Evolutionary conservation across 2,797 vertebrate species (phyloP).

Genomic region (Xiphophorus birchmanni): DNA sequence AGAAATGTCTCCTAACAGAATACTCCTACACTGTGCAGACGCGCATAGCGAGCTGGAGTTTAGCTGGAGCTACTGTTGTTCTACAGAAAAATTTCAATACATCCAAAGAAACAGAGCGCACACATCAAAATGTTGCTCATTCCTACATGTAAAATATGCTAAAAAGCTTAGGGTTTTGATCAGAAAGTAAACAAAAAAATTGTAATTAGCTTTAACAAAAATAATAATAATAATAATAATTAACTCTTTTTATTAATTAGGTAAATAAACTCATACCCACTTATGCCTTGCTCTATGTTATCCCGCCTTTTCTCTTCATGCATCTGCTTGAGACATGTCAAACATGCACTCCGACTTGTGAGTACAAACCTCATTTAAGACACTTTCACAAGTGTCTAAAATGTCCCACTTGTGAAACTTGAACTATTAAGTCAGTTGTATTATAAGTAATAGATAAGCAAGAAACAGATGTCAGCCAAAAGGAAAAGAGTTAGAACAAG

Average conservation of each 20-base stretch:
- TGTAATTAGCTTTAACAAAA: neutral
- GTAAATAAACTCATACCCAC: neutral
- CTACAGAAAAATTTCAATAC: slow-evolving; percentile 27
- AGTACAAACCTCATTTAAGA: slow-evolving; percentile 26
- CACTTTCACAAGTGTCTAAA: neutral
- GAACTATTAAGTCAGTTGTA: neutral
- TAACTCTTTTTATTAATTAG: neutral
- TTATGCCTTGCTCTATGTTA: slow-evolving; percentile 25
- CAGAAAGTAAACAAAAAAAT: neutral
- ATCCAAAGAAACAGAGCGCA: slow-evolving; percentile 23
- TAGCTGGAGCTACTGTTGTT: slow-evolving; percentile 46
- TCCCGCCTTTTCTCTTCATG: slow-evolving; percentile 63
- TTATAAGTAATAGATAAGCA: slow-evolving; percentile 10
- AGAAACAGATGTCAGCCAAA: slow-evolving; percentile 7
- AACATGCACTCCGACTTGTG: slow-evolving; percentile 19
- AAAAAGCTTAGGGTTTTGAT: neutral
- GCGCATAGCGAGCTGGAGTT: slow-evolving; percentile 51
- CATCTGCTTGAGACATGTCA: slow-evolving; percentile 33
- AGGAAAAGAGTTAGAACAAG: slow-evolving; percentile 28
- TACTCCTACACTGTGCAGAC: slow-evolving; percentile 74
- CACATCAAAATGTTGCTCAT: slow-evolving; percentile 13
- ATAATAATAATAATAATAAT: neutral
- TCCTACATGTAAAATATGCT: slow-evolving; percentile 6
- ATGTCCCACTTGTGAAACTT: slow-evolving; percentile 17
- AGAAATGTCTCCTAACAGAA: slow-evolving; percentile 69